Evolutionary conservation across 2,888 invertebrate genomes (phyloP).

Genomic region (Thysanoteuthis rhombus): DNA sequence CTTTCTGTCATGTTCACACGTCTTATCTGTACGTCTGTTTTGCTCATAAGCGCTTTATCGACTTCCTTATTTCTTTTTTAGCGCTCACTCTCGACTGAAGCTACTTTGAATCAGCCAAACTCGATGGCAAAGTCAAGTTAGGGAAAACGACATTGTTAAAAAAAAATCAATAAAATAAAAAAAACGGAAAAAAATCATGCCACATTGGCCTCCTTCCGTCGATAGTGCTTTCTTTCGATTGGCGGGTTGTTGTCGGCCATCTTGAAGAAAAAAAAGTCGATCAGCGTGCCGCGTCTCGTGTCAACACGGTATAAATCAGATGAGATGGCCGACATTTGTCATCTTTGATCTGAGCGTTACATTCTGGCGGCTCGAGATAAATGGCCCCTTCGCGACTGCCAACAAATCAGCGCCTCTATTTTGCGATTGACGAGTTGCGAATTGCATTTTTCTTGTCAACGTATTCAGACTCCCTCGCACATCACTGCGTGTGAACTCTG

Average conservation of each 20-base stretch:
- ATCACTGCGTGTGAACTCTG: too few species aligned
- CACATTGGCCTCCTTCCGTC: neutral
- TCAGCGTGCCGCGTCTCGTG: neutral
- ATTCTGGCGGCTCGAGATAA: neutral
- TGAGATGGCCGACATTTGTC: neutral
- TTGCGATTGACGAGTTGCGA: neutral
- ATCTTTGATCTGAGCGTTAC: neutral
- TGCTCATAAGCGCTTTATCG: too few species aligned
- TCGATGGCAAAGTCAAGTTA: neutral
- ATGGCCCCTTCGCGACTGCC: neutral
- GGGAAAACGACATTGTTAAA: neutral
- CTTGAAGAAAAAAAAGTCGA: neutral
- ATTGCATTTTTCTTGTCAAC: conserved; percentile 12
- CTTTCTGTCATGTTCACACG: too few species aligned
- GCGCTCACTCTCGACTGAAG: too few species aligned
- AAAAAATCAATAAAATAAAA: neutral
- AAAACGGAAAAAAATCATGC: neutral
- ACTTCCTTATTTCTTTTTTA: too few species aligned
- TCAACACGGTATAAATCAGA: conserved; percentile 12
- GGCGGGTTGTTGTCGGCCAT: neutral
- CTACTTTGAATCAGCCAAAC: too few species aligned
- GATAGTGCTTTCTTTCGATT: neutral
- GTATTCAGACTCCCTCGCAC: neutral
- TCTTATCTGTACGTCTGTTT: too few species aligned
- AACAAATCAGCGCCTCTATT: neutral